Evolutionary conservation across 2,113 vertebrate species (phyloP).

Genomic region (Psephotus haematonotus): DNA sequence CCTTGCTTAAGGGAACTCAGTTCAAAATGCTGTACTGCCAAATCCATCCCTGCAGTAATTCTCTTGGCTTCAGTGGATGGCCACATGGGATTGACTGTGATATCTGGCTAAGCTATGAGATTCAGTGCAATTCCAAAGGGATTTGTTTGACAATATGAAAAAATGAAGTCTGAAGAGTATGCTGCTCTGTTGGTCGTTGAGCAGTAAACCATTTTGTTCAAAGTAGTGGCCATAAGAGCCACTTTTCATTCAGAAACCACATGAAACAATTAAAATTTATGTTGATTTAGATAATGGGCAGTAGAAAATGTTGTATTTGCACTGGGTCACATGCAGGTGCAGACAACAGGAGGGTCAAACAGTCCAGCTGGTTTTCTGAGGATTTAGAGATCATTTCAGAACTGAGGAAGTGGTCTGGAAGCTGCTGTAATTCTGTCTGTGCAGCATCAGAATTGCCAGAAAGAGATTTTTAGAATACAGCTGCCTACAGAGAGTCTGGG

Average conservation of each 20-base stretch:
- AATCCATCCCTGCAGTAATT: constrained; percentile 40
- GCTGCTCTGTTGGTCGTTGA: neutral
- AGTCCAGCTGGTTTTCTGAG: neutral
- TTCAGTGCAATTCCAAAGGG: neutral
- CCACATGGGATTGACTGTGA: constrained; percentile 36
- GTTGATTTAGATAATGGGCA: neutral
- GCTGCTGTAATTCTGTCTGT: neutral
- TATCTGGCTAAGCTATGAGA: constrained; percentile 13
- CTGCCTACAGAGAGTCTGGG: neutral
- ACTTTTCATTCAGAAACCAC: neutral
- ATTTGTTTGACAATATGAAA: constrained; percentile 5
- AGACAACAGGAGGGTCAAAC: neutral
- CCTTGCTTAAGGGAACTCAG: constrained; percentile 43
- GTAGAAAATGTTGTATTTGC: neutral
- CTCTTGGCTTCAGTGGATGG: constrained; percentile 35
- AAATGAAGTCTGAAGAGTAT: neutral
- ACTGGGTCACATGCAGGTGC: neutral
- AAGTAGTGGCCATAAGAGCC: neutral
- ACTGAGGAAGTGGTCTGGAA: neutral
- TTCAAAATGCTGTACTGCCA: constrained; percentile 45
- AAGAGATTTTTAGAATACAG: neutral
- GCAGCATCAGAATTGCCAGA: neutral
- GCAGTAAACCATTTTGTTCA: neutral
- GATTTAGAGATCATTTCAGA: neutral
- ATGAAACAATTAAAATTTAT: neutral